Evolutionary conservation across 2,113 vertebrate genomes (phyloP).

Genomic region (Aptenodytes patagonicus): DNA sequence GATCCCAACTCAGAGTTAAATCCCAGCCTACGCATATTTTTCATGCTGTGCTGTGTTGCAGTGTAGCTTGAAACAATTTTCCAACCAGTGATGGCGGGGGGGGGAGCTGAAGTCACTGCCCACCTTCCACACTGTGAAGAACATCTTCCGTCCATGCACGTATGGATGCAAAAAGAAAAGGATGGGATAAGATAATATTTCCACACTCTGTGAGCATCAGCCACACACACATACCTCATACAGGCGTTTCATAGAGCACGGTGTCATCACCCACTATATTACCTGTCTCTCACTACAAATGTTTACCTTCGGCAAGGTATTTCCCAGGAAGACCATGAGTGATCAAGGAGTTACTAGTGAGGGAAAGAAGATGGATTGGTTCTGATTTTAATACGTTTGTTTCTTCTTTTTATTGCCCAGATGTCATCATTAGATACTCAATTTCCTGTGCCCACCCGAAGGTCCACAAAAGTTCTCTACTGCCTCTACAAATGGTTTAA

Average conservation of each 20-base stretch:
- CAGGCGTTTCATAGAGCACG: background rate
- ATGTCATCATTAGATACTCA: background rate
- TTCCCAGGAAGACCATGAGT: background rate
- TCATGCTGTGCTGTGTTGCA: background rate
- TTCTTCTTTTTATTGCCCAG: background rate
- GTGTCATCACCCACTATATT: background rate
- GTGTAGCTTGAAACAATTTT: background rate
- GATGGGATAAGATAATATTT: background rate
- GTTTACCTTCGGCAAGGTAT: background rate
- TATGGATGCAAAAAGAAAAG: background rate
- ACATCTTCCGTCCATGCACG: accelerated
- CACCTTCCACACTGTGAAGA: background rate
- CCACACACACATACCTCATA: background rate
- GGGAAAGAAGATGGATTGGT: background rate
- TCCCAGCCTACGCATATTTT: background rate
- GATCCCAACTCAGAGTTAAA: background rate
- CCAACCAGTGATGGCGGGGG: background rate
- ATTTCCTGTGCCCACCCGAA: background rate
- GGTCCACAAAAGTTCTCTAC: background rate
- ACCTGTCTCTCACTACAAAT: background rate
- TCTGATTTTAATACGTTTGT: background rate
- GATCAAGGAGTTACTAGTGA: background rate
- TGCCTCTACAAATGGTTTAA: background rate
- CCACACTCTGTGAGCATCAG: background rate
- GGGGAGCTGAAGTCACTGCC: background rate